These are phyloP conservation scores for Sebastes oblongus DNA, from an alignment of 2,797 vertebrate genomes.

Conservation along the genomic window DNA sequence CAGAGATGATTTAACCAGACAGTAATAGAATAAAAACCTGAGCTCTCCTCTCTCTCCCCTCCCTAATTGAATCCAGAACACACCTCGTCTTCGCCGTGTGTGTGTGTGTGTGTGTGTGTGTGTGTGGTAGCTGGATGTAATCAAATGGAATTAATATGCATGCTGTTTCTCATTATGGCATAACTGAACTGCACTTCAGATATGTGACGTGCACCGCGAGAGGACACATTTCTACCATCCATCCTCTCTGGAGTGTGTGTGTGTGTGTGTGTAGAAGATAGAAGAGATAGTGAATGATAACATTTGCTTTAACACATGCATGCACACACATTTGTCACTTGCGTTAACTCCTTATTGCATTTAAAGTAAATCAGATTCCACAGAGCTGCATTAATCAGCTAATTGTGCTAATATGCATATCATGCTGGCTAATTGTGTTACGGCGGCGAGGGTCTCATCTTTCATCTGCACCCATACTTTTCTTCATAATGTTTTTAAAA, in stretches of 20 bases:
- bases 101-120: constrained; percentile 23
- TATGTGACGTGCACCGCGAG: constrained; percentile 50
- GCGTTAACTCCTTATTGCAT: constrained; percentile 33
- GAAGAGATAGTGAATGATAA: constrained; percentile 17
- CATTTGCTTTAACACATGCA: constrained; percentile 1
- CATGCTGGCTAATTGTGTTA: constrained; percentile 29
- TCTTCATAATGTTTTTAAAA: neutral
- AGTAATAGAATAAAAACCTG: constrained; percentile 66
- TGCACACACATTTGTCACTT: constrained; percentile 24
- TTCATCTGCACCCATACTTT: neutral
- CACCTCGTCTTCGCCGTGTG: constrained; percentile 55
- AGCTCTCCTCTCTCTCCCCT: constrained; percentile 32
- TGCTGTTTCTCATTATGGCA: constrained; percentile 82
- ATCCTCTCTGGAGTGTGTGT: constrained; percentile 5
- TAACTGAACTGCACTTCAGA: constrained; percentile 75
- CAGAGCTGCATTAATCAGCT: constrained; percentile 43
- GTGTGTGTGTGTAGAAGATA: constrained; percentile 7
- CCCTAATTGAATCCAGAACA: constrained; percentile 72
- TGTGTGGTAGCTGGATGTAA: constrained; percentile 69
- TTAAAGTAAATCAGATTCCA: constrained; percentile 40
- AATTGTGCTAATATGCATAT: constrained; percentile 45
- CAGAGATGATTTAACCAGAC: constrained; percentile 44
- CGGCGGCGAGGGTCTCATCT: constrained; percentile 20
- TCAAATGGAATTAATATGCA: constrained; percentile 82
- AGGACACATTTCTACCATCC: constrained; percentile 50